These are phyloP conservation scores for Blastobasis lacticolella DNA, from an alignment of 2,888 invertebrate species.

Conservation along the genomic window DNA sequence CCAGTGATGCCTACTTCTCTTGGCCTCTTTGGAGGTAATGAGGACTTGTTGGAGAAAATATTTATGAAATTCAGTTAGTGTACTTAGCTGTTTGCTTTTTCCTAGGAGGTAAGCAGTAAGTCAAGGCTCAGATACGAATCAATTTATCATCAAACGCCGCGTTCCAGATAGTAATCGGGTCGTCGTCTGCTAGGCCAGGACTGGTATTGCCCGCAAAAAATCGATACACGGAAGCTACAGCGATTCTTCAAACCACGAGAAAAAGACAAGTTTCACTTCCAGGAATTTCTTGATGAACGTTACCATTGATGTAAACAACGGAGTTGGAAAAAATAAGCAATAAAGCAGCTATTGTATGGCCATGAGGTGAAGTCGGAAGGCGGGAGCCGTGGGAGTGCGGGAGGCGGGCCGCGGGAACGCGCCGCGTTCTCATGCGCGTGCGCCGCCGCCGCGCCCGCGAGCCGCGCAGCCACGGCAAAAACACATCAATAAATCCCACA, in stretches of 20 bases:
- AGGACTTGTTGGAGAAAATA: too few relatives aligned
- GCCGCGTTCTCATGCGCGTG: constrained; percentile 36
- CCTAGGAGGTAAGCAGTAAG: too few relatives aligned
- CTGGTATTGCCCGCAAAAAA: constrained; percentile 39
- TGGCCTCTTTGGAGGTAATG: too few relatives aligned
- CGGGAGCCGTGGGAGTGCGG: constrained; percentile 54
- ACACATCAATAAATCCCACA: neutral
- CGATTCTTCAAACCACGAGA: constrained; percentile 44
- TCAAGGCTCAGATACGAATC: too few relatives aligned
- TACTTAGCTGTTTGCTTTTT: too few relatives aligned
- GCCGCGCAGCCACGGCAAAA: constrained; percentile 20
- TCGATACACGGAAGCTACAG: constrained; percentile 52
- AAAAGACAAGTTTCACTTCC: constrained; percentile 58
- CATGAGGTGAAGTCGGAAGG: constrained; percentile 54
- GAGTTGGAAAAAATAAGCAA: constrained; percentile 51
- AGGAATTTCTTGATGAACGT: constrained; percentile 50
- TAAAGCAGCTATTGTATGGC: constrained; percentile 58
- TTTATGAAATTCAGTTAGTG: too few relatives aligned
- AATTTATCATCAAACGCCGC: constrained; percentile 17
- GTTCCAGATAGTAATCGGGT: constrained; percentile 42
- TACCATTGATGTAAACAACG: constrained; percentile 55
- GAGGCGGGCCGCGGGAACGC: constrained; percentile 57
- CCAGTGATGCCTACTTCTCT: too few relatives aligned
- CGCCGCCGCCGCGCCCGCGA: constrained; percentile 16
- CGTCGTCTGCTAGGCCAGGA: constrained; percentile 33